Evolutionary conservation across 2,888 invertebrate genomes (phyloP).

Genomic region (Chrysina gloriosa): DNA sequence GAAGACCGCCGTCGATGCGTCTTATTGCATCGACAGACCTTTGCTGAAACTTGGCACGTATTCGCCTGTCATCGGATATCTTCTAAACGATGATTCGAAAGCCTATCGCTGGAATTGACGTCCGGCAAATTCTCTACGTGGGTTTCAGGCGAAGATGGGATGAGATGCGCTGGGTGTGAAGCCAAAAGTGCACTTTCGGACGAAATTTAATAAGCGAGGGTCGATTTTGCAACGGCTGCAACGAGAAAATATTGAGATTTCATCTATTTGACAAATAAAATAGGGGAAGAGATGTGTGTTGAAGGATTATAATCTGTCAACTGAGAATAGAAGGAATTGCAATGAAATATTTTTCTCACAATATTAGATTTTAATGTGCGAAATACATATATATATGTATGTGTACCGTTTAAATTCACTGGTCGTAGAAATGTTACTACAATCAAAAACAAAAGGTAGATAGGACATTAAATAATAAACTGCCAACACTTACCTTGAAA

Average conservation of each 20-base stretch:
- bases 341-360: no score
- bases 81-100: slow-evolving; percentile 30
- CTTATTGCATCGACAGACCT: slow-evolving; percentile 26
- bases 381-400: no score
- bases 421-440: no score
- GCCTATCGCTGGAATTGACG: slow-evolving; percentile 31
- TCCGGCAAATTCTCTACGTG: slow-evolving; percentile 31
- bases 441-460: no score
- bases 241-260: slow-evolving; percentile 14
- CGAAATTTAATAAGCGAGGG: slow-evolving; percentile 28
- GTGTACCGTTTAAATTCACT: no score
- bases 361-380: no score
- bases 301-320: not conserved
- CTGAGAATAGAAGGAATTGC: no score
- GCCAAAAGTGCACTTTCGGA: slow-evolving; percentile 30
- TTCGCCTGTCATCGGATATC: slow-evolving; percentile 37
- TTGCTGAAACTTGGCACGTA: slow-evolving; percentile 32
- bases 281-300: not conserved
- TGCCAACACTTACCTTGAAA: no score
- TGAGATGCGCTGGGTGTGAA: slow-evolving; percentile 3
- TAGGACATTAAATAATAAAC: no score
- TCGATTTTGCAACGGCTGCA: slow-evolving; percentile 21
- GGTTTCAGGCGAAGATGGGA: slow-evolving; percentile 3
- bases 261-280: not conserved
- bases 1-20: slow-evolving; percentile 30